A percentile compares a stretch with the other conserved stretches of the same genome.
Evolutionary conservation across 1,140 invertebrate genomes (phyloP).

Genomic region (Lethrus apterus): DNA sequence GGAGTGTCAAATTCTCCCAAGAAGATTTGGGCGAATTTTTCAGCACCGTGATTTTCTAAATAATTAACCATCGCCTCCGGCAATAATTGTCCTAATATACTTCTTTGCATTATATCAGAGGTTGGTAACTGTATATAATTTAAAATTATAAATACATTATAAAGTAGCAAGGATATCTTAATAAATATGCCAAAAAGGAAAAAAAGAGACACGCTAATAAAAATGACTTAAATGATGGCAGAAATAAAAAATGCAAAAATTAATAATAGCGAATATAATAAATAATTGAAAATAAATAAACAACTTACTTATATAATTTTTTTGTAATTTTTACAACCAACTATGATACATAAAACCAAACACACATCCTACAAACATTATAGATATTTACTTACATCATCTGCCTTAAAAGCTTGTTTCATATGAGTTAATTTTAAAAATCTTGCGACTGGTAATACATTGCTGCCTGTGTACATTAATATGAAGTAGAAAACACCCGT

Average conservation of each 20-base stretch:
- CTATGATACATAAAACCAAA: background rate
- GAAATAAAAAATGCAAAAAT: no score
- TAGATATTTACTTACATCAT: slow-evolving; percentile 71
- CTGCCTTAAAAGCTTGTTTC: slow-evolving; percentile 86
- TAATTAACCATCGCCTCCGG: slow-evolving; percentile 99
- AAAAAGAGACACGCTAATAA: no score
- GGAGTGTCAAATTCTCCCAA: slow-evolving; percentile 99
- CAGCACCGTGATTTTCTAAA: slow-evolving; percentile 95
- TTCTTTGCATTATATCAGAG: slow-evolving; percentile 75
- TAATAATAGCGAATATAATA: no score
- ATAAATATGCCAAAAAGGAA: no score
- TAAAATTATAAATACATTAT: background rate
- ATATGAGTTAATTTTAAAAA: slow-evolving; percentile 93
- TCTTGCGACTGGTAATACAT: slow-evolving; percentile 89
- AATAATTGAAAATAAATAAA: no score
- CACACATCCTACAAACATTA: background rate
- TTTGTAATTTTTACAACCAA: no score
- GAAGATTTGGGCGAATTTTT: slow-evolving; percentile 98
- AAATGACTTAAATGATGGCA: no score
- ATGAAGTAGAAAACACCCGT: slow-evolving; percentile 99
- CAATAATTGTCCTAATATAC: slow-evolving; percentile 85
- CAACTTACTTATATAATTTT: no score
- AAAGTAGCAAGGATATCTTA: background rate
- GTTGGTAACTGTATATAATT: slow-evolving; percentile 27
- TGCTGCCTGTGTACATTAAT: slow-evolving; percentile 98